A percentile compares a stretch with the other conserved stretches of the same genome.
phyloP scores from a whole-genome alignment of 1,140 invertebrate genomes.

The Trachymyrmex cornetzi region DNA sequence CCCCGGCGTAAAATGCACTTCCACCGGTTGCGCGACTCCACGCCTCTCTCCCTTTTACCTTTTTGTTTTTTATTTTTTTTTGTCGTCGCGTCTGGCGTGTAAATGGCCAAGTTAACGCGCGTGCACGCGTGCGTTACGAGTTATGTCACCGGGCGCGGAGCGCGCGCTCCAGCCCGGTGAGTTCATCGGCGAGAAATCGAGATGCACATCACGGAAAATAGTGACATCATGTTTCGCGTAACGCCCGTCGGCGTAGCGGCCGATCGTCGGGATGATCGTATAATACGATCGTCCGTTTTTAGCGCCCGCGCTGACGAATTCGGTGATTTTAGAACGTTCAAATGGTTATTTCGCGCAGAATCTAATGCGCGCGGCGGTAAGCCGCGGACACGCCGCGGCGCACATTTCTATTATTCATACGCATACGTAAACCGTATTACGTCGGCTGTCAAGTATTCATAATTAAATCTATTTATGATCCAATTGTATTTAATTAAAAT shows the following conservation, averaged over 20 bases:
- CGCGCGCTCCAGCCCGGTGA: conserved; percentile 64
- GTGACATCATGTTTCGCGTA: conserved; percentile 64
- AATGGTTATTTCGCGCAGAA: neutral
- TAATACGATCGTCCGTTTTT: neutral
- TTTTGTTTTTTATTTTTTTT: neutral
- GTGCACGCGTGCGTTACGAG: conserved; percentile 51
- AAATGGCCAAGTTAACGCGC: conserved; percentile 50
- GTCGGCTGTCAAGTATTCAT: conserved; percentile 40
- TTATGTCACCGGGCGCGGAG: conserved; percentile 66
- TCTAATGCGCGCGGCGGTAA: neutral
- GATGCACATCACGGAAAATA: conserved; percentile 58
- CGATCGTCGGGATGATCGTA: neutral
- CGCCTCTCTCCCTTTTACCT: conserved; percentile 19
- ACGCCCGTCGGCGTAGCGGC: neutral
- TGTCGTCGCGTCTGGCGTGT: conserved; percentile 36
- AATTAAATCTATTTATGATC: conserved; percentile 56
- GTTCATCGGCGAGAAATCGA: conserved; percentile 71
- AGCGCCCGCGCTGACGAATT: neutral
- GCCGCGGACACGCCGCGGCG: conserved; percentile 3
- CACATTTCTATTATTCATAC: conserved; percentile 57
- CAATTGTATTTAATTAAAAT: conserved; percentile 60
- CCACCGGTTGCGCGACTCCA: conserved; percentile 20
- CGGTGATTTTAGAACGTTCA: neutral
- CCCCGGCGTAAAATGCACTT: conserved; percentile 42
- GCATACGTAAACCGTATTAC: conserved; percentile 59